Evolutionary conservation across 2,113 vertebrate genomes (phyloP), one percentile per base, ranked within the genome.

Genomic region (Hippocampus zosterae): DNA sequence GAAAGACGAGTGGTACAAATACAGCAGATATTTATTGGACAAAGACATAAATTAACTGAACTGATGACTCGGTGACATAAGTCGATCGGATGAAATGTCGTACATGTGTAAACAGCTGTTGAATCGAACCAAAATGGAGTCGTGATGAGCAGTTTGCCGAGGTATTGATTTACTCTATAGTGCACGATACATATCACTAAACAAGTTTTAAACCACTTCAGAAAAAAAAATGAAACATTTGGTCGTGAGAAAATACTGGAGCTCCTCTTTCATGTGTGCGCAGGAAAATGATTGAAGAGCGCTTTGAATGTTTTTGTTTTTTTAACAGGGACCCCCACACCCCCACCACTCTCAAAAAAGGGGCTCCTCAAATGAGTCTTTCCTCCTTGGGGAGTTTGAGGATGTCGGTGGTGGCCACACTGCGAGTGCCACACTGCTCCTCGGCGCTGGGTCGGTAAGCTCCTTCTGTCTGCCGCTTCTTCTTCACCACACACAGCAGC

Each of bases 301-400:
- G 5, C 46, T 48, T 48, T 48, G 15, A 48, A 48, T 12, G 42
- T 13, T 65, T 11, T 65, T 25, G n/a, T 19, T 16, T 50, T 48
- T 46, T 66, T 3, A 46, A 23, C 44, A n/a, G 67, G 63, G 13
- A 9, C n/a, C 53, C 21, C n/a, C n/a, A 2, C n/a, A 2, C 44
- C 21, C 52, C n/a, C n/a, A n/a, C n/a, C n/a, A n/a, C n/a, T n/a
- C n/a, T 9, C 9, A 8, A 55, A 33, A 10, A 41, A 37, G 41
- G 23, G 41, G 41, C 3, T 48, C 55, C 18, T 92, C 78, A 96
- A 76, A 96, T 96, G 69, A 96, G 93, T 88, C 95, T 92, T 72
- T 96, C 95, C 79, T 96, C 95, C 0, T 95, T 95, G 13, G 95
- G 95, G 75, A 96, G 80, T 84, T 96, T 95, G 50, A 96, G 89